Evolutionary conservation across 2,113 vertebrate species (phyloP), one percentile per base, ranked within the genome.

Genomic region (Pyrgilauda ruficollis): DNA sequence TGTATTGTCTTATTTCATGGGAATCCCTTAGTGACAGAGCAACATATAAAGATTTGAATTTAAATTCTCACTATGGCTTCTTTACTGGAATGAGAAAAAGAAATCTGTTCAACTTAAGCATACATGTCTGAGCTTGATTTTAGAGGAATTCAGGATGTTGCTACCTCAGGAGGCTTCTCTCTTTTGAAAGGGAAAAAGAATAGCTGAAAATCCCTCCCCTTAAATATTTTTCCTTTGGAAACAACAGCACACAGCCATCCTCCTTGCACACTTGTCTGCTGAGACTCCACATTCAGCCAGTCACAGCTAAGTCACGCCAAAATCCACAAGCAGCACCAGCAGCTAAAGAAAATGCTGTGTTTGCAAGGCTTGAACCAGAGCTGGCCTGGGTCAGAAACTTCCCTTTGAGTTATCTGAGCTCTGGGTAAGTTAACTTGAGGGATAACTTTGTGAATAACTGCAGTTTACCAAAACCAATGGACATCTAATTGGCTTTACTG

Each of bases 221-320:
- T 9, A 68, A 81, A n/a, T 50, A 47, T 56, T 64, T 96, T 84
- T 56, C 66, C 46, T 96, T 89, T 72, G 41, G 86, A 94, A 97
- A 84, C 56, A 75, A 84, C 27, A 96, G 52, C 44, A 26, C 58
- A 56, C 16, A 94, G 89, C 31, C 33, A 33, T 18, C 58, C 56
- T 83, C 63, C 58, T 86, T 7, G 7, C 16, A 46, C 23, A 49
- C 24, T 80, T 62, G 64, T 49, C 89, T 73, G 91, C 80, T 87
- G 93, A 94, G 85, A 69, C 55, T 63, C 80, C 30, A 16, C 68
- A 46, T 82, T 95, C 64, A 95, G 55, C 72, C 62, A 52, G 27
- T 3, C 6, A 79, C 75, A 80, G 83, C 80, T 95, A 89, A 68
- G 52, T 68, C 66, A 52, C 39, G 55, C 46, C 81, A 89, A 83